phyloP scores from a whole-genome alignment of 1,140 invertebrate genomes.

The Sitophilus oryzae region DNA sequence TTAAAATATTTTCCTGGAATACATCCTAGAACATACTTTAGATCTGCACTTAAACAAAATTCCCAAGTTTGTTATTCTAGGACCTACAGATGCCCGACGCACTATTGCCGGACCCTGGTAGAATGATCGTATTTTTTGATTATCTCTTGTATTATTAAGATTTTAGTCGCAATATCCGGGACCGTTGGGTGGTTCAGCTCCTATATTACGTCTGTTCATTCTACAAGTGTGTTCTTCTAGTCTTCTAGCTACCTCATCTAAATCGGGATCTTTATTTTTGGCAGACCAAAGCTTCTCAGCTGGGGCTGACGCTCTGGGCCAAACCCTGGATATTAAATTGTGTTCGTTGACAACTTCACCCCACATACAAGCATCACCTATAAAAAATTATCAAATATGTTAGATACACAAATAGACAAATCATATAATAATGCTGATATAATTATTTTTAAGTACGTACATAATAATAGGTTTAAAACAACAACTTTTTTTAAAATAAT shows the following conservation, averaged over 20 bases:
- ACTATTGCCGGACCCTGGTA: too few relatives aligned
- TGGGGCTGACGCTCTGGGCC: constrained; percentile 74
- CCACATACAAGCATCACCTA: constrained; percentile 89
- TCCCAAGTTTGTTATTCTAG: too few relatives aligned
- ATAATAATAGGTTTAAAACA: too few relatives aligned
- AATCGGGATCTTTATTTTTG: neutral
- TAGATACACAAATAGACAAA: neutral
- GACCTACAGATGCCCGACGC: too few relatives aligned
- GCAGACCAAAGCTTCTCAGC: constrained; percentile 80
- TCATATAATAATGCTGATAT: neutral
- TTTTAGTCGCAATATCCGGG: constrained; percentile 39
- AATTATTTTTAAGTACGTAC: too few relatives aligned
- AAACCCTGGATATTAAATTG: constrained; percentile 56
- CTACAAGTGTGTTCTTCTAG: constrained; percentile 81
- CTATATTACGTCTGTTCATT: constrained; percentile 66
- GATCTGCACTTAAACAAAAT: too few relatives aligned
- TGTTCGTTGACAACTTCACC: constrained; percentile 72
- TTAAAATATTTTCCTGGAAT: too few relatives aligned
- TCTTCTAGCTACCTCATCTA: constrained; percentile 43
- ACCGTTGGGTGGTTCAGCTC: constrained; percentile 64
- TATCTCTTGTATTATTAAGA: too few relatives aligned
- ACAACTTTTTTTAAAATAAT: too few relatives aligned
- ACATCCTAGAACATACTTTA: too few relatives aligned
- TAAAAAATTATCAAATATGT: neutral
- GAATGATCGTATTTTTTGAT: too few relatives aligned